Evolutionary conservation across 2,888 invertebrate species (phyloP).

Genomic region (Xestoiulus laeticollis): DNA sequence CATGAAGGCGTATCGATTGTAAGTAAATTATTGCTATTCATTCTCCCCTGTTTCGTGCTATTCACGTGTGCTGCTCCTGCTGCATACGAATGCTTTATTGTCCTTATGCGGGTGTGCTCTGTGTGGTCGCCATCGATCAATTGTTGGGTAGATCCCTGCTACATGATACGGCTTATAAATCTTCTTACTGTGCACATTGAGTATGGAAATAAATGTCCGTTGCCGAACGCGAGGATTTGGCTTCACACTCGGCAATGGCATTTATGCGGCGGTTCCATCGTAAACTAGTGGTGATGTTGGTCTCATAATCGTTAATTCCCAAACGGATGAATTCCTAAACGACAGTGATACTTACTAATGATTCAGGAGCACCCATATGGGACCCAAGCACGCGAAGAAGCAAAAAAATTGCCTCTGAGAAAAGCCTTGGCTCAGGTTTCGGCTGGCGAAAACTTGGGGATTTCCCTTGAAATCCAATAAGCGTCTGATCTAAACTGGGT

Average conservation of each 20-base stretch:
- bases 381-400: neutral
- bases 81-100: neutral
- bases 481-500: slow-evolving; percentile 23
- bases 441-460: neutral
- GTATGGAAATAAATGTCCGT: neutral
- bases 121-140: neutral
- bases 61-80: neutral
- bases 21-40: slow-evolving; percentile 48
- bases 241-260: too few relatives aligned
- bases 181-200: neutral
- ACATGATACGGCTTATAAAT: neutral
- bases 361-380: neutral
- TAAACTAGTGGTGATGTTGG: neutral
- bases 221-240: too few relatives aligned
- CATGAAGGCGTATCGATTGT: slow-evolving; percentile 56
- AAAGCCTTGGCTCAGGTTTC: neutral
- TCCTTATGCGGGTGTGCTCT: neutral
- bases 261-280: too few relatives aligned
- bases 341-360: neutral
- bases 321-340: neutral
- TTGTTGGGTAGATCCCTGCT: neutral
- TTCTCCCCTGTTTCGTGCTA: neutral
- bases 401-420: neutral
- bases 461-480: neutral
- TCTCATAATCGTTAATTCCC: neutral